Evolutionary conservation across 2,113 vertebrate species (phyloP).

Genomic region (Orcinus orca): DNA sequence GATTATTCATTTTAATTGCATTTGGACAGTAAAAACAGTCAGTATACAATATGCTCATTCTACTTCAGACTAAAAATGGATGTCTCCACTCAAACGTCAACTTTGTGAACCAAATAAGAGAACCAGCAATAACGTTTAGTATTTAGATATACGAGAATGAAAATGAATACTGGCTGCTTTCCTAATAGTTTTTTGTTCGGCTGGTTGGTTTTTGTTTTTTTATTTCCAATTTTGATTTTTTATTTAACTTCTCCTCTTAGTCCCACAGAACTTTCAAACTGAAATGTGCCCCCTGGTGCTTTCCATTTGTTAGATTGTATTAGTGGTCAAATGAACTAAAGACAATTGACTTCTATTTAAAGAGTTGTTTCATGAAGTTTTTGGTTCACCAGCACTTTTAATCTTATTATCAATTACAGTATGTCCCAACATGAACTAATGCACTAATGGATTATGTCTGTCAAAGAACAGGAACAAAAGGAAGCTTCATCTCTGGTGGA

Average conservation of each 20-base stretch:
- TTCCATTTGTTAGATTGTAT: background rate
- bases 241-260: background rate
- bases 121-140: background rate
- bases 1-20: conserved; percentile 23
- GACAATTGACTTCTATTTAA: background rate
- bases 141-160: background rate
- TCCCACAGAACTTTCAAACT: background rate
- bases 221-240: background rate
- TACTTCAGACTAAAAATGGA: background rate
- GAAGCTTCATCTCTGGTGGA: background rate
- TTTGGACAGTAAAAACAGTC: conserved; percentile 12
- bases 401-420: background rate
- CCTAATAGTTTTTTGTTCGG: background rate
- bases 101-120: background rate
- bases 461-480: background rate
- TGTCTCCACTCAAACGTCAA: conserved; percentile 16
- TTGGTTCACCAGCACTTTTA: background rate
- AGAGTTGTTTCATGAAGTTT: background rate
- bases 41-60: background rate
- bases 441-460: background rate
- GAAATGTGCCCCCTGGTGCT: background rate
- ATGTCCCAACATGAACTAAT: background rate
- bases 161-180: background rate
- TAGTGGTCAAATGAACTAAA: background rate
- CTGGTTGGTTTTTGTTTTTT: background rate